phyloP scores from a whole-genome alignment of 2,888 invertebrate species.

The Mythimna loreyi region DNA sequence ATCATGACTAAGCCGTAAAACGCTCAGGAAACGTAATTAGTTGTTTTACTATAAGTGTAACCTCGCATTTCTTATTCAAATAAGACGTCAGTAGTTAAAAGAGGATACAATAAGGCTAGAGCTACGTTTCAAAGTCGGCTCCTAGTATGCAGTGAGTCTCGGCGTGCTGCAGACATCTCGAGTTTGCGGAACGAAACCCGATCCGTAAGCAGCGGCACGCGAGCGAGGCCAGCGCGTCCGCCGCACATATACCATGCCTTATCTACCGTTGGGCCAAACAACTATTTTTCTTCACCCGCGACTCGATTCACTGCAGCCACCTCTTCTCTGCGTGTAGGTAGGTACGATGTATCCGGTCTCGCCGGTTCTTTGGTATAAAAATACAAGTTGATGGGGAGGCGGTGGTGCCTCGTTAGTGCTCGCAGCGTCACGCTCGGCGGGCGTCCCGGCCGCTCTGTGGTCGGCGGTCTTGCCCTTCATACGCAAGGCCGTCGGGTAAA shows the following conservation, averaged over 20 bases:
- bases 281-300: slow-evolving; percentile 63
- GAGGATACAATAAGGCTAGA: slow-evolving; percentile 81
- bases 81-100: slow-evolving; percentile 78
- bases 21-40: slow-evolving; percentile 77
- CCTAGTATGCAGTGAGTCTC: slow-evolving; percentile 78
- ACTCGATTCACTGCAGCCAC: slow-evolving; percentile 65
- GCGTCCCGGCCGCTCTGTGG: slow-evolving; percentile 59
- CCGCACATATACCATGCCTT: slow-evolving; percentile 59
- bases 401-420: slow-evolving; percentile 53
- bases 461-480: slow-evolving; percentile 69
- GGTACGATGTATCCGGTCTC: slow-evolving; percentile 43
- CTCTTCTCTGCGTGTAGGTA: slow-evolving; percentile 64
- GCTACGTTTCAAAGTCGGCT: slow-evolving; percentile 80
- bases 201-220: slow-evolving; percentile 83
- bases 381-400: slow-evolving; percentile 45
- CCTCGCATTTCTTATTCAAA: slow-evolving; percentile 85
- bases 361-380: slow-evolving; percentile 58
- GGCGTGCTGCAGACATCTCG: slow-evolving; percentile 83
- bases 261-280: slow-evolving; percentile 56
- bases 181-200: slow-evolving; percentile 89
- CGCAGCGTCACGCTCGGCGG: slow-evolving; percentile 70
- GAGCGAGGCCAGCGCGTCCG: slow-evolving; percentile 82
- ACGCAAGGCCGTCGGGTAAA: slow-evolving; percentile 77
- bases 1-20: slow-evolving; percentile 79
- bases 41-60: slow-evolving; percentile 77